Evolutionary conservation across 1,140 invertebrate species (phyloP), one percentile per base, ranked within the genome.

Genomic region (Charaxes varanes): DNA sequence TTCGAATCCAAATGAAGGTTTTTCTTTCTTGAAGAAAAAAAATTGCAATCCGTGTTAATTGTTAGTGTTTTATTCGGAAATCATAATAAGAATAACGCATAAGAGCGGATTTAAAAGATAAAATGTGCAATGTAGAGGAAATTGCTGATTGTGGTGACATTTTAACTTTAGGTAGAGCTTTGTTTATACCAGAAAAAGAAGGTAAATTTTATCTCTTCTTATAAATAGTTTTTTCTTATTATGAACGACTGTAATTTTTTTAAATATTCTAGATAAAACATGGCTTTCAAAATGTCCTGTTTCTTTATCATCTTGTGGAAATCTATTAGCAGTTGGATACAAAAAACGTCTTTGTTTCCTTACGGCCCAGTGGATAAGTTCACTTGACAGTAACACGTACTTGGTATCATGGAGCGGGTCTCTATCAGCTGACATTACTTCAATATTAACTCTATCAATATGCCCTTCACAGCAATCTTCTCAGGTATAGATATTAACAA

Each of bases 251-350:
- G n/a, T n/a, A n/a, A n/a, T n/a, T n/a, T 31, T 17, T 26, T 30
- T 41, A 21, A 18, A 11, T 43, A 32, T 49, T 80, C 74, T 50
- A 90, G 88, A 88, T 62, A 84, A 86, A 38, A 86, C 84, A 59
- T 94, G 93, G 93, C 68, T 94, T n/a, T 88, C 91, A 52, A 86
- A 88, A 17, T 89, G 91, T 61, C 66, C 87, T 30, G 77, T 93
- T 30, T 89, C 91, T n/a, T 59, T 92, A n/a, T 93, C 91, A 13
- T 90, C 90, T 12, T 89, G 89, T 36, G 88, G 88, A 23, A 93
- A 93, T 65, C 53, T 93, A 18, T 72, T 95, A 38, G 90, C 88
- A 5, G 70, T 95, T 35, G 91, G 89, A 0, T 85, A 89, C 62
- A 86, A 87, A 24, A 87, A 88, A 45, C 88, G 87, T 58, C 70